Evolutionary conservation across 2,888 invertebrate genomes (phyloP).

Genomic region (Leptopilina myrica): DNA sequence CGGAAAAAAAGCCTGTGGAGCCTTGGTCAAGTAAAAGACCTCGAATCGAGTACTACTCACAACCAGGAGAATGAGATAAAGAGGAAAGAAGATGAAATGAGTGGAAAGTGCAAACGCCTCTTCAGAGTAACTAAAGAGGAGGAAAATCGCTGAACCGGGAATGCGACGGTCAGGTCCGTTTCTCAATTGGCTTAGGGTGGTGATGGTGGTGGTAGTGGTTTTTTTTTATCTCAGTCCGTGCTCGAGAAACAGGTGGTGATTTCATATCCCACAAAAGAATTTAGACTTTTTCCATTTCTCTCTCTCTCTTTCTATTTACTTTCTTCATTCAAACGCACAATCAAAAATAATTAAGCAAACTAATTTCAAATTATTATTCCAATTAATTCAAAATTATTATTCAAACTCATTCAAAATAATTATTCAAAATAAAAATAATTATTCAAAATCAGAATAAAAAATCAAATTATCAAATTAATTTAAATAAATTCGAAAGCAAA

Average conservation of each 20-base stretch:
- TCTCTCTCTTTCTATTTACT: background rate
- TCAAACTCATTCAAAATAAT: too few relatives aligned
- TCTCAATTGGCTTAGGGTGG: conserved; percentile 21
- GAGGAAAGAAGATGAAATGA: conserved; percentile 27
- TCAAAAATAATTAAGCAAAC: too few relatives aligned
- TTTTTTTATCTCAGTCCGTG: conserved; percentile 3
- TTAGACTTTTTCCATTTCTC: background rate
- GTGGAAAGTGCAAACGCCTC: conserved; percentile 22
- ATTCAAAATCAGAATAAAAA: too few relatives aligned
- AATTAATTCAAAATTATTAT: too few relatives aligned
- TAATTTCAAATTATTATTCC: too few relatives aligned
- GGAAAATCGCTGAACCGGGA: conserved; percentile 32
- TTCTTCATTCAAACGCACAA: background rate
- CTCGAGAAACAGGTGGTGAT: conserved; percentile 26
- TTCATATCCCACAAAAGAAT: conserved; percentile 24
- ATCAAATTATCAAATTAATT: too few relatives aligned
- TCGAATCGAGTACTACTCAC: conserved; percentile 35
- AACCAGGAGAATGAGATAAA: background rate
- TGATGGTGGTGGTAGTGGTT: conserved; percentile 9
- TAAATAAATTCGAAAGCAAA: too few relatives aligned
- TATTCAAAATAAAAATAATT: too few relatives aligned
- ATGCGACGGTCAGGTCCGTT: conserved; percentile 16
- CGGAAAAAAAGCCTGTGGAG: conserved; percentile 65
- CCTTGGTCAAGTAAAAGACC: conserved; percentile 58
- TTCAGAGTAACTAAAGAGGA: conserved; percentile 29